phyloP scores from a whole-genome alignment of 2,888 invertebrate genomes.

The Agonopterix alstromeriana region DNA sequence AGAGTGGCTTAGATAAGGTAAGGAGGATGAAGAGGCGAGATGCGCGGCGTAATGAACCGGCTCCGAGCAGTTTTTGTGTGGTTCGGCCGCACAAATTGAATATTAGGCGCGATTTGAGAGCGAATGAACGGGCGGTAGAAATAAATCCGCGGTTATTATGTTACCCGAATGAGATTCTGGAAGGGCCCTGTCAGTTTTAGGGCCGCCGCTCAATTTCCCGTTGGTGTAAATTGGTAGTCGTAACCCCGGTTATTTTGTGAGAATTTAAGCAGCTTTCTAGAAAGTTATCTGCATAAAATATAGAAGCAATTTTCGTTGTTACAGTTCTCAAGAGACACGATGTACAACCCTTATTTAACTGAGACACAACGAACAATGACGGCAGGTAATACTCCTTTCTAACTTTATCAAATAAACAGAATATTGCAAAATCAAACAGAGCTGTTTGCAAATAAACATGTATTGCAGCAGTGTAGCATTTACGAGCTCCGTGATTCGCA shows the following conservation, averaged over 20 bases:
- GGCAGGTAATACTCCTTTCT: no score
- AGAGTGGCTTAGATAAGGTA: slow-evolving; percentile 75
- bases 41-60: slow-evolving; percentile 74
- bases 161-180: slow-evolving; percentile 71
- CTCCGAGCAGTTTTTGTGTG: slow-evolving; percentile 73
- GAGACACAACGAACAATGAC: background rate
- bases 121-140: slow-evolving; percentile 69
- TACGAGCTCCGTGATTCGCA: slow-evolving; percentile 56
- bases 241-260: slow-evolving; percentile 54
- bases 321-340: background rate
- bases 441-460: slow-evolving; percentile 58
- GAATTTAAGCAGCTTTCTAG: slow-evolving; percentile 43
- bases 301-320: slow-evolving; percentile 2
- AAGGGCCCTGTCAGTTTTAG: slow-evolving; percentile 55
- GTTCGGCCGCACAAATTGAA: slow-evolving; percentile 72
- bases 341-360: background rate
- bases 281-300: slow-evolving; percentile 24
- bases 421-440: slow-evolving; percentile 55
- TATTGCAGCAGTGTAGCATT: slow-evolving; percentile 51
- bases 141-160: slow-evolving; percentile 74
- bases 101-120: slow-evolving; percentile 74
- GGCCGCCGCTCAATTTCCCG: slow-evolving; percentile 60
- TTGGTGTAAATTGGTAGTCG: slow-evolving; percentile 59
- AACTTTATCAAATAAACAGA: slow-evolving; percentile 45
- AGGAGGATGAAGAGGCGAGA: slow-evolving; percentile 75